Conservation (phyloP, 2,113 vertebrate genomes). For the Cyprinodon tularosa region DNA sequence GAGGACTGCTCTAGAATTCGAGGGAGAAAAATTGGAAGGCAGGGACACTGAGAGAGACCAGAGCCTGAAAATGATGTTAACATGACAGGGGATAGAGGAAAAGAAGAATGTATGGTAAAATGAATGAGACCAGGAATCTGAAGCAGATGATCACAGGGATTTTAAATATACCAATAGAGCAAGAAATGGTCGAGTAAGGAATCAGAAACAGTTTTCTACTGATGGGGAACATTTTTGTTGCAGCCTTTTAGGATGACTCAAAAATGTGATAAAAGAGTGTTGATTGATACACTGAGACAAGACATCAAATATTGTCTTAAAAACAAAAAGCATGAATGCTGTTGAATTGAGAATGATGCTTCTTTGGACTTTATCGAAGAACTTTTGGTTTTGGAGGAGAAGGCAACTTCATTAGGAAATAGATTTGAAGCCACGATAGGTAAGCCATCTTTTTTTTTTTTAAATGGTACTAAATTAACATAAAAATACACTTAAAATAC, state of each 20-base stretch:
- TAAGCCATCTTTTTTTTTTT: neutral
- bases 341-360: conserved; percentile 6
- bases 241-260: conserved; percentile 1
- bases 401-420: conserved; percentile 7
- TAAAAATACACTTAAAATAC: neutral
- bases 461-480: conserved; percentile 32
- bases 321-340: conserved; percentile 6
- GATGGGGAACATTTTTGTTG: conserved; percentile 17
- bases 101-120: conserved; percentile 11
- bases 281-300: conserved; percentile 2
- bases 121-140: conserved; percentile 1
- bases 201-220: neutral
- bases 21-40: conserved; percentile 47
- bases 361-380: conserved; percentile 17
- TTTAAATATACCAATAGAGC: neutral
- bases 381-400: conserved; percentile 10
- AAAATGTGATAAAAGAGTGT: conserved; percentile 17
- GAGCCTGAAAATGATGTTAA: conserved; percentile 33
- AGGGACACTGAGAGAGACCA: conserved; percentile 14
- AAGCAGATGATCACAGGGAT: conserved; percentile 4
- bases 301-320: conserved; percentile 12
- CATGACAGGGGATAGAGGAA: neutral
- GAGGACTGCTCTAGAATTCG: conserved; percentile 38
- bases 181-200: neutral
- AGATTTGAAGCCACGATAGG: neutral